Evolutionary conservation across 2,113 vertebrate genomes (phyloP).

Genomic region (Hippocampus comes): DNA sequence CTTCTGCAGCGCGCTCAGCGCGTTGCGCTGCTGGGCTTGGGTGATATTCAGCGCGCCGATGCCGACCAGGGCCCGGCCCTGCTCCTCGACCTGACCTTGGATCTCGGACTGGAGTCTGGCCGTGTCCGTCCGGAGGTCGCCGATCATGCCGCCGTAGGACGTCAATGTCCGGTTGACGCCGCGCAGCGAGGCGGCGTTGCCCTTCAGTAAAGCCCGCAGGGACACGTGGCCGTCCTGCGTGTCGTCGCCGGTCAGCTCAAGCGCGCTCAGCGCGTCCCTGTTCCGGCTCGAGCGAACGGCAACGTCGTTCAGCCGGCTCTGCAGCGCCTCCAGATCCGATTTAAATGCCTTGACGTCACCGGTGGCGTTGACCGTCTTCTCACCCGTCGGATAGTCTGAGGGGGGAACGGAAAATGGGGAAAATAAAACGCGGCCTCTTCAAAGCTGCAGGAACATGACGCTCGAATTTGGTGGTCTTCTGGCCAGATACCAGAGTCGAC

Average conservation of each 20-base stretch:
- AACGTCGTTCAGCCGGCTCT: conserved; percentile 83
- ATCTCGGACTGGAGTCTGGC: conserved; percentile 83
- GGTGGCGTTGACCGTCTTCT: conserved; percentile 85
- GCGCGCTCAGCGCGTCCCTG: conserved; percentile 81
- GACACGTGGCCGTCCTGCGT: conserved; percentile 82
- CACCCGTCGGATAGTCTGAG: conserved; percentile 83
- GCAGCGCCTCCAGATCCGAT: conserved; percentile 81
- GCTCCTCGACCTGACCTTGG: conserved; percentile 82
- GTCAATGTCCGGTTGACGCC: conserved; percentile 87
- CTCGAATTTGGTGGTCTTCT: background rate
- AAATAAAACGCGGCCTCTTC: background rate
- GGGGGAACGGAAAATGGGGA: conserved; percentile 13
- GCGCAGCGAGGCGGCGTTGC: conserved; percentile 84
- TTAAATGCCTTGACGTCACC: conserved; percentile 86
- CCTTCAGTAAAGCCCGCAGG: conserved; percentile 83
- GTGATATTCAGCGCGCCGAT: conserved; percentile 87
- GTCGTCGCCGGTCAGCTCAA: conserved; percentile 78
- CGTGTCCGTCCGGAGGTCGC: conserved; percentile 83
- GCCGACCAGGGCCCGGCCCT: conserved; percentile 78
- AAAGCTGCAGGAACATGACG: background rate
- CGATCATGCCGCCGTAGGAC: conserved; percentile 83
- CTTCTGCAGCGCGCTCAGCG: conserved; percentile 83
- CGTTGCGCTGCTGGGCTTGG: conserved; percentile 85
- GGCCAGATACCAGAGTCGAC: no score
- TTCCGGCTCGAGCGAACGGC: conserved; percentile 81